Conservation (phyloP, 1,140 invertebrate species). For the Pachypeltis micranthus region DNA sequence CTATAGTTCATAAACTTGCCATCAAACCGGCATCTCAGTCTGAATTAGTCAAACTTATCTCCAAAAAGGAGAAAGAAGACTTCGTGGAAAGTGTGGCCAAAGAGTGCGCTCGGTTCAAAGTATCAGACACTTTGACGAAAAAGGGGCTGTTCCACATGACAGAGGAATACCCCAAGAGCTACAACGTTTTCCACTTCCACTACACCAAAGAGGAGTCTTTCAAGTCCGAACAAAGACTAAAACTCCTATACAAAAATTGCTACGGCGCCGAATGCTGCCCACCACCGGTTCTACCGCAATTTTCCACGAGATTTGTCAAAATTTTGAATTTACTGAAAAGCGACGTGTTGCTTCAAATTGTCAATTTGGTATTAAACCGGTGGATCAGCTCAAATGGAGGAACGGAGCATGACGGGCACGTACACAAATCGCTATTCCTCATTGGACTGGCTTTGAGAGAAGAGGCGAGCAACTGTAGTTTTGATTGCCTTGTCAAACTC, state of each 20-base stretch:
- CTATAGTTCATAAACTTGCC: conserved; percentile 92
- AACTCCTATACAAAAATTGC: conserved; percentile 68
- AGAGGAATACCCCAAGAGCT: conserved; percentile 65
- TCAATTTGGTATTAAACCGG: conserved; percentile 59
- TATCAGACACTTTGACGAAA: conserved; percentile 49
- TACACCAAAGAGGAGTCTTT: conserved; percentile 90
- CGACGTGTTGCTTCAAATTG: conserved; percentile 79
- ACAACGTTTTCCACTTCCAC: conserved; percentile 97
- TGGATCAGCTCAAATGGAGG: conserved; percentile 58
- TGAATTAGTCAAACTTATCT: conserved; percentile 71
- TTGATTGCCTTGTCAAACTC: conserved; percentile 64
- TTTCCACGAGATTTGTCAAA: conserved; percentile 60
- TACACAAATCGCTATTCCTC: conserved; percentile 56
- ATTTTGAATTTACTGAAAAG: conserved; percentile 78
- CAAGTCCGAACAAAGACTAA: conserved; percentile 83
- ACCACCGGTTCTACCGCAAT: conserved; percentile 70
- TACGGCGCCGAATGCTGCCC: conserved; percentile 80
- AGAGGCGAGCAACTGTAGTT: conserved; percentile 66
- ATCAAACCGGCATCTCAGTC: conserved; percentile 88
- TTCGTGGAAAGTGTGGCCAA: conserved; percentile 85
- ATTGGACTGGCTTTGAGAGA: conserved; percentile 78
- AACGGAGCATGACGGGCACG: conserved; percentile 79
- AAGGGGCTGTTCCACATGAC: conserved; percentile 87
- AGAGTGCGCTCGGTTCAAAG: conserved; percentile 82
- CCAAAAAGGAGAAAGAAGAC: conserved; percentile 70